phyloP scores from a whole-genome alignment of 2,113 vertebrate genomes.

The Ciconia stormi region DNA sequence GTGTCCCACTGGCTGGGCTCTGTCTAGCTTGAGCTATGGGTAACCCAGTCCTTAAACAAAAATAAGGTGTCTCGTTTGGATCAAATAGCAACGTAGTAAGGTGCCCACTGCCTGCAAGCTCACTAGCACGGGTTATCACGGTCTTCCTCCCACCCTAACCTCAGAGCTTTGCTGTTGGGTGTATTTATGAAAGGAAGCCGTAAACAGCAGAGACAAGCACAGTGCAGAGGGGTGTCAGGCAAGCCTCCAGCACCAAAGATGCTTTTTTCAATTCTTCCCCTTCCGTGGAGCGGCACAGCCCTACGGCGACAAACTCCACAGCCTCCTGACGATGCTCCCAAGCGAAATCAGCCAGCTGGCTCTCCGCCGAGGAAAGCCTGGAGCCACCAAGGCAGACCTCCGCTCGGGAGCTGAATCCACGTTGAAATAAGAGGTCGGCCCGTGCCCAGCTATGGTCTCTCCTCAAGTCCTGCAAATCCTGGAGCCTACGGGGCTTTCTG shows the following conservation, averaged over 20 bases:
- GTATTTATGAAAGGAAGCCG: background rate
- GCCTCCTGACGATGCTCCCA: fast-evolving
- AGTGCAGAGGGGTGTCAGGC: background rate
- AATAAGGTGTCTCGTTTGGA: background rate
- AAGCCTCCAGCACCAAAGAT: background rate
- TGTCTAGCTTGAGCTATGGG: background rate
- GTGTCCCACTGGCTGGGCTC: background rate
- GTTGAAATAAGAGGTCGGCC: background rate
- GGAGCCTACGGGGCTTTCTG: background rate
- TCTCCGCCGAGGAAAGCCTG: background rate
- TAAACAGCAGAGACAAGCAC: background rate
- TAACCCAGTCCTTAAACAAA: background rate
- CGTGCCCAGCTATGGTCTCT: background rate
- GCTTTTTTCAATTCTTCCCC: background rate
- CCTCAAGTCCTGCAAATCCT: background rate
- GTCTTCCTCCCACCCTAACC: background rate
- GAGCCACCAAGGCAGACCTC: background rate
- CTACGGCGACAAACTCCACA: background rate
- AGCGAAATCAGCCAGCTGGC: background rate
- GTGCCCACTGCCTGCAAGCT: background rate
- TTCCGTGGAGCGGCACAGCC: background rate
- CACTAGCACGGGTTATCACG: fast-evolving
- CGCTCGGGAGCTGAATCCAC: background rate
- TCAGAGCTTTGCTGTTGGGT: background rate
- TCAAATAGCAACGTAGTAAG: background rate